Conservation (phyloP, 2,888 invertebrate species). For the Mantis religiosa region DNA sequence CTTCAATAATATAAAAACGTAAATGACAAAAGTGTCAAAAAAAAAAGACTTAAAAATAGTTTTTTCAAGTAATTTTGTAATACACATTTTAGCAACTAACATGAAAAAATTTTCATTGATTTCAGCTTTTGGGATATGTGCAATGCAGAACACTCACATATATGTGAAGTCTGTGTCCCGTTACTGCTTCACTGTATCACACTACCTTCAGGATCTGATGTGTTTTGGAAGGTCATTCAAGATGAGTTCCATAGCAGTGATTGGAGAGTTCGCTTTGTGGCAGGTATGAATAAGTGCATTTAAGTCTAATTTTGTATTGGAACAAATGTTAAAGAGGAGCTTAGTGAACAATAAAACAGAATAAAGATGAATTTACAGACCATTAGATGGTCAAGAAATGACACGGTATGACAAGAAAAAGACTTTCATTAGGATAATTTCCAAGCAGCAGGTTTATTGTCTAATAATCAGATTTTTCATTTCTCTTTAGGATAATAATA, state of each 20-base stretch:
- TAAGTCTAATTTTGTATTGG: background rate
- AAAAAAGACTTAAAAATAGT: no score
- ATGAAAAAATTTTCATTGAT: background rate
- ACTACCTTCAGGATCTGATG: slow-evolving; percentile 87
- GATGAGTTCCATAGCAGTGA: slow-evolving; percentile 88
- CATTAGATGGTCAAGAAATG: background rate
- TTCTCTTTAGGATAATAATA: no score
- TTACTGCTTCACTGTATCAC: slow-evolving; percentile 92
- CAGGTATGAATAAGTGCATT: slow-evolving; percentile 50
- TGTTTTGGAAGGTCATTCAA: slow-evolving; percentile 93
- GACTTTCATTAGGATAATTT: no score
- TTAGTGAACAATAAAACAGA: background rate
- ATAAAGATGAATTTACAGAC: background rate
- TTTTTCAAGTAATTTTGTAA: background rate
- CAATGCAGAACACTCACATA: slow-evolving; percentile 89
- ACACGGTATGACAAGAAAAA: no score
- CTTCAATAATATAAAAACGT: no score
- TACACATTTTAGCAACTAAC: no score
- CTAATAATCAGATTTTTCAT: no score
- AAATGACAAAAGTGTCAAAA: no score
- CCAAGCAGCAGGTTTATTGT: no score
- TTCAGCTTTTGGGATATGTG: slow-evolving; percentile 86
- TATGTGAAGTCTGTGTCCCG: slow-evolving; percentile 88
- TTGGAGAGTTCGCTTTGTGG: slow-evolving; percentile 86
- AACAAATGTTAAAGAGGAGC: background rate